Conservation (phyloP, 2,113 vertebrate species). For the Varanus komodoensis region DNA sequence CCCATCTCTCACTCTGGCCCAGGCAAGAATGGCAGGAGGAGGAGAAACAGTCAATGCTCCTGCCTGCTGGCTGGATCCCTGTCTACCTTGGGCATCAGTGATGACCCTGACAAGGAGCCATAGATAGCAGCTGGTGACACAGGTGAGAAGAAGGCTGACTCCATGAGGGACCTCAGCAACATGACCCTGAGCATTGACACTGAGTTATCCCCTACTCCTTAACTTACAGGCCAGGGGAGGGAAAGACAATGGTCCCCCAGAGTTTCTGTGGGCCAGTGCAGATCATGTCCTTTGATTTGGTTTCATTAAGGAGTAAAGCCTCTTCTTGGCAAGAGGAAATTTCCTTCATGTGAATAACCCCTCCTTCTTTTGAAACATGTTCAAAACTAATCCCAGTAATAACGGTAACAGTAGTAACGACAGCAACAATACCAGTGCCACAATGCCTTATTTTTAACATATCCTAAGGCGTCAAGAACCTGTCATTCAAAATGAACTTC, state of each 20-base stretch:
- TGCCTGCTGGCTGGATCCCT: too few relatives aligned
- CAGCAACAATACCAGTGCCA: conserved; percentile 40
- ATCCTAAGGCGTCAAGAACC: conserved; percentile 70
- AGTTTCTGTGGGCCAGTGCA: neutral
- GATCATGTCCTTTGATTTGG: neutral
- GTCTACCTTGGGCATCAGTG: too few relatives aligned
- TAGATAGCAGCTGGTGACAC: too few relatives aligned
- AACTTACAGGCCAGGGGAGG: neutral
- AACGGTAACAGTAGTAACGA: conserved; percentile 53
- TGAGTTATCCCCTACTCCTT: neutral
- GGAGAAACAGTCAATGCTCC: too few relatives aligned
- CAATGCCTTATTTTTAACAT: conserved; percentile 71
- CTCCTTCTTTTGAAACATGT: conserved; percentile 53
- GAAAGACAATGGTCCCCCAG: too few relatives aligned
- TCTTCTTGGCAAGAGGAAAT: conserved; percentile 46
- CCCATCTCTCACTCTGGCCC: too few relatives aligned
- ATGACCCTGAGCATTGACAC: too few relatives aligned
- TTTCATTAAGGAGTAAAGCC: neutral
- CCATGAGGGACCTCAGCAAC: too few relatives aligned
- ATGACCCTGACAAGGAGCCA: too few relatives aligned
- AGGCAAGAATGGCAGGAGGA: too few relatives aligned
- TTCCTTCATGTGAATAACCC: conserved; percentile 46
- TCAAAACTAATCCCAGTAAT: conserved; percentile 24
- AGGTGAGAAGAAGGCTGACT: too few relatives aligned
- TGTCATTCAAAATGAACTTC: conserved; percentile 79